A percentile compares a stretch with the other conserved stretches of the same genome.
Evolutionary conservation across 2,797 vertebrate species (phyloP).

Genomic region (Takifugu ocellatus): DNA sequence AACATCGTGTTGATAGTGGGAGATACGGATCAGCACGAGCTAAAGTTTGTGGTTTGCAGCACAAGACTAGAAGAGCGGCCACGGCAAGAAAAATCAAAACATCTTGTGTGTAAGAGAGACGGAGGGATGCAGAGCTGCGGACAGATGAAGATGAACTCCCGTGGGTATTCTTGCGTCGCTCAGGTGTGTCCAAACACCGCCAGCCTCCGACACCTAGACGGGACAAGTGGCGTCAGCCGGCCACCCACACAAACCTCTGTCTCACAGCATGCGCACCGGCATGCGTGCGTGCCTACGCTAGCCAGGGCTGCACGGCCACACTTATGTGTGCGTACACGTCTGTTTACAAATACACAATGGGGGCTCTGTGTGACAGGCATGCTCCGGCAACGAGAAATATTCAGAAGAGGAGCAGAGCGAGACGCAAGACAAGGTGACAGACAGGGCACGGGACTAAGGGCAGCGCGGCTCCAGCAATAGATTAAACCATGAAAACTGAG

Average conservation of each 20-base stretch:
- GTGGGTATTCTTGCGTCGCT: conserved; percentile 73
- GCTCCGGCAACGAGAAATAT: conserved; percentile 77
- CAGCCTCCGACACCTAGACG: conserved; percentile 80
- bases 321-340: conserved; percentile 60
- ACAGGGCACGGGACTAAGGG: conserved; percentile 34
- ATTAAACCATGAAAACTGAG: too few species aligned
- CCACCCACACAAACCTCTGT: conserved; percentile 49
- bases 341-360: conserved; percentile 60
- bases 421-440: conserved; percentile 22
- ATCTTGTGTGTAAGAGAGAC: background rate
- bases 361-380: conserved; percentile 70
- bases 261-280: conserved; percentile 51
- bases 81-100: conserved; percentile 10
- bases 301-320: conserved; percentile 32
- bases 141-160: conserved; percentile 23
- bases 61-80: too few species aligned
- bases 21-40: conserved; percentile 8
- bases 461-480: background rate
- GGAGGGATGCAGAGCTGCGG: conserved; percentile 9
- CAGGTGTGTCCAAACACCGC: conserved; percentile 83
- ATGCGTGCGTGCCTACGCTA: conserved; percentile 38
- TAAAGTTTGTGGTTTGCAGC: conserved; percentile 6
- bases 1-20: background rate
- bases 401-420: conserved; percentile 43
- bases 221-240: conserved; percentile 78